phyloP scores from a whole-genome alignment of 1,140 invertebrate species.

The Drosophila arawakana region DNA sequence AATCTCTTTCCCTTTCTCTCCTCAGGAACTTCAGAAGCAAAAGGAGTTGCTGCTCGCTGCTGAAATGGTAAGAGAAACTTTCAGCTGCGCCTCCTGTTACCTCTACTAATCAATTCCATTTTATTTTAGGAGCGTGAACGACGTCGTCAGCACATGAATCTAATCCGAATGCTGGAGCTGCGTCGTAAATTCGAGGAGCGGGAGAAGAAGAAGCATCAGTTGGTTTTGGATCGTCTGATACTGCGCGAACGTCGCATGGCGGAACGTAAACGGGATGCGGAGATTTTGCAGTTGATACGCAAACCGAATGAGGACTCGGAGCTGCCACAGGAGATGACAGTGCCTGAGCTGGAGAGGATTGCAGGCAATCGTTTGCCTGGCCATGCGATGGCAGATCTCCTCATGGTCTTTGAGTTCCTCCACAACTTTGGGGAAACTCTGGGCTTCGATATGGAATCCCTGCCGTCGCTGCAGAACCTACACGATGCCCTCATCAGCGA shows the following conservation, averaged over 20 bases:
- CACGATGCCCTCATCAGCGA: constrained; percentile 94
- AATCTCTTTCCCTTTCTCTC: neutral
- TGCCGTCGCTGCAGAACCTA: constrained; percentile 93
- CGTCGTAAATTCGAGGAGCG: constrained; percentile 94
- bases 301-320: constrained; percentile 95
- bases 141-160: constrained; percentile 94
- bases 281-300: constrained; percentile 92
- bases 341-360: constrained; percentile 92
- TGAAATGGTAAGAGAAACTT: constrained; percentile 89
- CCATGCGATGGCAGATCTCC: constrained; percentile 94
- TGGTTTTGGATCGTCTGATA: constrained; percentile 81
- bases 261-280: constrained; percentile 92
- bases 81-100: fast-evolving
- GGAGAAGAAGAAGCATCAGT: constrained; percentile 92
- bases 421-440: constrained; percentile 97
- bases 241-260: constrained; percentile 91
- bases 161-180: constrained; percentile 94
- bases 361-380: constrained; percentile 92
- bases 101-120: neutral
- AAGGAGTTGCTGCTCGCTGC: constrained; percentile 93
- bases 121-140: constrained; percentile 92
- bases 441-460: constrained; percentile 95
- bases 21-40: constrained; percentile 95
- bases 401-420: constrained; percentile 98
- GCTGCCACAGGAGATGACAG: constrained; percentile 89